These are phyloP conservation scores for human DNA, from an alignment of 2,113 vertebrate genomes.

Conservation along the genomic window GRCh38 chr2:226538001-226538500, in stretches of 20 bases:
- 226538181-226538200: neutral
- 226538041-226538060: too few species aligned
- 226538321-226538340: neutral
- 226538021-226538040: too few species aligned
- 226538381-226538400: neutral
- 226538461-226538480: neutral
- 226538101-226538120: too few species aligned
- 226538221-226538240: neutral
- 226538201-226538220: neutral
- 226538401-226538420: neutral
- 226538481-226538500: neutral
- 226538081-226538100: too few species aligned
- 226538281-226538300: neutral
- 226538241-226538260: neutral
- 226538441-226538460: neutral
- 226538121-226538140: too few species aligned
- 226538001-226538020: too few species aligned
- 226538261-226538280: neutral
- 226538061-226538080: too few species aligned
- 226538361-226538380: neutral
- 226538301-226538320: neutral
- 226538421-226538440: neutral
- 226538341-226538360: neutral
- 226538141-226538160: too few species aligned
- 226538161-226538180: neutral